Conservation (phyloP, 2,888 invertebrate genomes). For the Elmis aenea region DNA sequence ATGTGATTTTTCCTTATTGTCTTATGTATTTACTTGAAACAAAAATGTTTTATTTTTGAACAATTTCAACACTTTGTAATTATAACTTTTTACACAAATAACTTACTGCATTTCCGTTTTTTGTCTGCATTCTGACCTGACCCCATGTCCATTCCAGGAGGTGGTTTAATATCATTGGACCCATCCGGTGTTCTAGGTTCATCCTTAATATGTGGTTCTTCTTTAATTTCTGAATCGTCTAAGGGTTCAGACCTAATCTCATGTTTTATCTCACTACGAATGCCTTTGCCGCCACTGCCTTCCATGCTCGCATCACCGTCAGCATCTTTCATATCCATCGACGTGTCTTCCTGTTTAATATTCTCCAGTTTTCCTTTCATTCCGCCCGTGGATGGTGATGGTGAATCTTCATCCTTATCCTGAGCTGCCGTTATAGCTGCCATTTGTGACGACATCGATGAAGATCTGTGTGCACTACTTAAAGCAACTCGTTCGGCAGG, state of each 20-base stretch:
- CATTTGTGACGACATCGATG: conserved; percentile 63
- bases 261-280: conserved; percentile 47
- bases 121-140: conserved; percentile 56
- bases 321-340: conserved; percentile 61
- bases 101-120: conserved; percentile 64
- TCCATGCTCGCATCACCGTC: conserved; percentile 52
- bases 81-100: too few species aligned
- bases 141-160: conserved; percentile 48
- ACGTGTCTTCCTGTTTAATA: conserved; percentile 59
- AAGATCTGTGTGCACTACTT: conserved; percentile 37
- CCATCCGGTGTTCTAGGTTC: conserved; percentile 53
- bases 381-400: conserved; percentile 52
- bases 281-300: conserved; percentile 52
- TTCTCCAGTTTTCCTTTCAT: conserved; percentile 61
- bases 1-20: too few species aligned
- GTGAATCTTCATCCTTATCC: conserved; percentile 60
- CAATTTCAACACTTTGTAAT: too few species aligned
- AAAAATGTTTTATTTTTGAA: too few species aligned
- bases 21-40: too few species aligned
- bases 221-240: conserved; percentile 50
- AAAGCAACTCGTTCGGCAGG: conserved; percentile 51
- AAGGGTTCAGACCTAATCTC: conserved; percentile 56
- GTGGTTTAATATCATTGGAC: conserved; percentile 56
- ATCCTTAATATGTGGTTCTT: conserved; percentile 52
- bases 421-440: conserved; percentile 67